These are phyloP conservation scores for Zaprionus tsacasi DNA, from an alignment of 1,140 invertebrate genomes.

Conservation along the genomic window DNA sequence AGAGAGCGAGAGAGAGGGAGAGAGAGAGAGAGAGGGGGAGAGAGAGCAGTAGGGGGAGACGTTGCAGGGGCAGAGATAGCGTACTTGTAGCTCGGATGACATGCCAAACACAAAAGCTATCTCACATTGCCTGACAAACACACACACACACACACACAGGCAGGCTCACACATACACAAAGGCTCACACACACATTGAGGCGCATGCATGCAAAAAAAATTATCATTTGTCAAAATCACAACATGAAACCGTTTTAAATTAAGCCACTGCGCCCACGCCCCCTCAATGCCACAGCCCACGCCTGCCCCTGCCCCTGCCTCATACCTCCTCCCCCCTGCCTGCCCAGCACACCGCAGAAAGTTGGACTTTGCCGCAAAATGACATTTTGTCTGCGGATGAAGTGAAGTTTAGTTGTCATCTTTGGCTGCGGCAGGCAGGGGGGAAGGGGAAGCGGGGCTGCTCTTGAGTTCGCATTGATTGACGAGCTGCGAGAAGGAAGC, in stretches of 20 bases:
- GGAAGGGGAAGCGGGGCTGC: slow-evolving; percentile 39
- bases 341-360: slow-evolving; percentile 19
- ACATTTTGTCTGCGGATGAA: slow-evolving; percentile 74
- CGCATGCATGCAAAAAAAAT: slow-evolving; percentile 59
- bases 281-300: not conserved
- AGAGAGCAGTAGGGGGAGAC: not conserved
- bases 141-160: slow-evolving; percentile 49
- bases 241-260: slow-evolving; percentile 81
- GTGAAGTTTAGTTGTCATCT: slow-evolving; percentile 77
- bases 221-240: slow-evolving; percentile 82
- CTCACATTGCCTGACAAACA: slow-evolving; percentile 40
- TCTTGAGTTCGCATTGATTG: slow-evolving; percentile 76
- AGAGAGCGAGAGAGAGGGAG: not conserved
- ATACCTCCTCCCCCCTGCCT: slow-evolving; percentile 52
- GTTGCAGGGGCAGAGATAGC: slow-evolving; percentile 41
- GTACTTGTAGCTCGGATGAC: slow-evolving; percentile 48
- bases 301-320: not conserved
- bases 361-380: slow-evolving; percentile 42
- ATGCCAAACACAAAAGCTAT: slow-evolving; percentile 73
- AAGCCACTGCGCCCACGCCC: slow-evolving; percentile 64
- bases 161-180: slow-evolving; percentile 24
- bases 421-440: slow-evolving; percentile 20
- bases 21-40: slow-evolving; percentile 4
- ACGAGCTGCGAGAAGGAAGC: slow-evolving; percentile 36
- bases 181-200: slow-evolving; percentile 12